Evolutionary conservation across 2,113 vertebrate genomes (phyloP).

Genomic region (Setophaga coronata): DNA sequence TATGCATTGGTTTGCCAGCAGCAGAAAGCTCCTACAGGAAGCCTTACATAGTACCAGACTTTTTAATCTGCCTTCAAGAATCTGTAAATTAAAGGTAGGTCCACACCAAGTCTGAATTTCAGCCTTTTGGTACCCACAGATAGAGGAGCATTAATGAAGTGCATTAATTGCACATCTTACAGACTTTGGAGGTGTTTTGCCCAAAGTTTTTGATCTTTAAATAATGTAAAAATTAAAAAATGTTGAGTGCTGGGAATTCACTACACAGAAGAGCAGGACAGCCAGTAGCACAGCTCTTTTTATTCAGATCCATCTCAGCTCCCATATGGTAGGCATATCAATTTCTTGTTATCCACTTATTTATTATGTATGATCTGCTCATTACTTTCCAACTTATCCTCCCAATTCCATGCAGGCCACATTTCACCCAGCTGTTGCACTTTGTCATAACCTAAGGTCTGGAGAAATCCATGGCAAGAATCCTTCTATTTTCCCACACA

Average conservation of each 20-base stretch:
- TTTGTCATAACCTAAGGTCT: slow-evolving; percentile 12
- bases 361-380: slow-evolving; percentile 54
- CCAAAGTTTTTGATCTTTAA: neutral
- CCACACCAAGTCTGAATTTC: neutral
- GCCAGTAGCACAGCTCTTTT: neutral
- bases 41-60: neutral
- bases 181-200: neutral
- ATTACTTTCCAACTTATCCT: slow-evolving; percentile 31
- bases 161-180: neutral
- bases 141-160: neutral
- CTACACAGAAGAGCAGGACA: neutral
- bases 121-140: neutral
- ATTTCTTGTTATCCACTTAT: slow-evolving; percentile 54
- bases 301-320: neutral
- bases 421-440: slow-evolving; percentile 47
- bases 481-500: neutral
- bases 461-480: slow-evolving; percentile 7
- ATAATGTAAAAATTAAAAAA: neutral
- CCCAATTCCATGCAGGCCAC: neutral
- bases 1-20: neutral
- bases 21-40: neutral
- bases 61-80: neutral
- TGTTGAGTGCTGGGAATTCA: neutral
- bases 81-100: neutral
- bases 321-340: slow-evolving; percentile 40